Conservation (phyloP, 2,797 vertebrate genomes). For the Neostethus bicornis region DNA sequence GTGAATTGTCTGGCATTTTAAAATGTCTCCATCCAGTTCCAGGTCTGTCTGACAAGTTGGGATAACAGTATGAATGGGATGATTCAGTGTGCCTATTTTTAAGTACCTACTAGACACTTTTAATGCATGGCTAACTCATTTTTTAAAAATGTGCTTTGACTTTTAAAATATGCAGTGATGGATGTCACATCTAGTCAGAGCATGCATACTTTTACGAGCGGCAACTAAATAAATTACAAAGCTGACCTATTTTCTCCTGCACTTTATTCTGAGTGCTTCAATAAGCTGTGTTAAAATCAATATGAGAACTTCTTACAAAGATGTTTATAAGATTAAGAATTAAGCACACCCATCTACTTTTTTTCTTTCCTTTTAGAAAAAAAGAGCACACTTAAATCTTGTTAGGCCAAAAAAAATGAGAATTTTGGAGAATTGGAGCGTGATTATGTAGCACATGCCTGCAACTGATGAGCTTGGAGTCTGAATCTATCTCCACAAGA, state of each 20-base stretch:
- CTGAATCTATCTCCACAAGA: slow-evolving; percentile 41
- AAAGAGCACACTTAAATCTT: slow-evolving; percentile 49
- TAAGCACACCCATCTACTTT: slow-evolving; percentile 59
- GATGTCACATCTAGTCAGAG: slow-evolving; percentile 56
- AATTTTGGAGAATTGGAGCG: slow-evolving; percentile 50
- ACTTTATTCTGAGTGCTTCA: slow-evolving; percentile 47
- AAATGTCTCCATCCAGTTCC: slow-evolving; percentile 53
- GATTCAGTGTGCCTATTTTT: slow-evolving; percentile 61
- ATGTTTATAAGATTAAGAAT: slow-evolving; percentile 67
- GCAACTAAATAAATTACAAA: slow-evolving; percentile 64
- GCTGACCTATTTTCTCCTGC: slow-evolving; percentile 48
- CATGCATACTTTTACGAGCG: slow-evolving; percentile 42
- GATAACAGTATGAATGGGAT: slow-evolving; percentile 55
- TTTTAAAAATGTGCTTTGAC: slow-evolving; percentile 51
- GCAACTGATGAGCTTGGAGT: slow-evolving; percentile 69
- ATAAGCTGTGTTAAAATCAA: slow-evolving; percentile 64
- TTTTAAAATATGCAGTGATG: slow-evolving; percentile 70
- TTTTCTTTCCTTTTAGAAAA: too few species aligned
- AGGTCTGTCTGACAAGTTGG: slow-evolving; percentile 37
- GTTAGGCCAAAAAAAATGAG: slow-evolving; percentile 59
- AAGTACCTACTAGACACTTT: slow-evolving; percentile 43
- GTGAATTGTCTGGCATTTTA: slow-evolving; percentile 56
- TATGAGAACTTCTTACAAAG: slow-evolving; percentile 62
- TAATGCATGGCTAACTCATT: slow-evolving; percentile 48
- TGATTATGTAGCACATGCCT: slow-evolving; percentile 31